phyloP scores from a whole-genome alignment of 2,113 vertebrate species.

The Fulmarus glacialis region DNA sequence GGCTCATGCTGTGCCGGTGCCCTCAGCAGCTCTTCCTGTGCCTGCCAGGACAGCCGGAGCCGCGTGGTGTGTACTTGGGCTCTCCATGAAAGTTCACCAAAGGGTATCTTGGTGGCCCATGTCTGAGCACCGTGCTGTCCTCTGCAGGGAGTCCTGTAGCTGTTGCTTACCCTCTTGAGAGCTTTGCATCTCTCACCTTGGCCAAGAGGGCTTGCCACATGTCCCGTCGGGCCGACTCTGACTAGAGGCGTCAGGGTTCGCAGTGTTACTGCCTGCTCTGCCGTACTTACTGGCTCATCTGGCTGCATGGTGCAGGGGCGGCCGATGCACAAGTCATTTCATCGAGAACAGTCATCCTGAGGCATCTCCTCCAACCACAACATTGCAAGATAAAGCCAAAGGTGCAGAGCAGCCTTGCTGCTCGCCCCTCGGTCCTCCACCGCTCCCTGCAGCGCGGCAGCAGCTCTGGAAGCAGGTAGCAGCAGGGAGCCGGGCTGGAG shows the following conservation, averaged over 20 bases:
- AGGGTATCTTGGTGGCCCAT: accelerated
- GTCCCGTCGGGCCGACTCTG: not conserved
- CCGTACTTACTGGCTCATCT: accelerated
- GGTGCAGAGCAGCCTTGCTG: not conserved
- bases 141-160: no score
- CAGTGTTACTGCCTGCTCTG: not conserved
- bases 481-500: not conserved
- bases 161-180: not conserved
- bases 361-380: not conserved
- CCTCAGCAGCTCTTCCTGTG: not conserved
- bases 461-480: not conserved
- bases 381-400: not conserved
- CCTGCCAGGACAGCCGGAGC: accelerated
- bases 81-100: not conserved
- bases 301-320: not conserved
- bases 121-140: not conserved
- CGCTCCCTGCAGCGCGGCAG: not conserved
- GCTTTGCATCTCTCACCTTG: not conserved
- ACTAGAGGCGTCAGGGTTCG: not conserved
- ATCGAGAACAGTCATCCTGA: not conserved
- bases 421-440: not conserved
- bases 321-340: not conserved
- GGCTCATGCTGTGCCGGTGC: not conserved
- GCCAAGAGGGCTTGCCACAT: accelerated
- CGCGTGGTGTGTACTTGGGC: accelerated